Evolutionary conservation across 1,140 invertebrate species (phyloP).

Genomic region (Trichogramma pretiosum): DNA sequence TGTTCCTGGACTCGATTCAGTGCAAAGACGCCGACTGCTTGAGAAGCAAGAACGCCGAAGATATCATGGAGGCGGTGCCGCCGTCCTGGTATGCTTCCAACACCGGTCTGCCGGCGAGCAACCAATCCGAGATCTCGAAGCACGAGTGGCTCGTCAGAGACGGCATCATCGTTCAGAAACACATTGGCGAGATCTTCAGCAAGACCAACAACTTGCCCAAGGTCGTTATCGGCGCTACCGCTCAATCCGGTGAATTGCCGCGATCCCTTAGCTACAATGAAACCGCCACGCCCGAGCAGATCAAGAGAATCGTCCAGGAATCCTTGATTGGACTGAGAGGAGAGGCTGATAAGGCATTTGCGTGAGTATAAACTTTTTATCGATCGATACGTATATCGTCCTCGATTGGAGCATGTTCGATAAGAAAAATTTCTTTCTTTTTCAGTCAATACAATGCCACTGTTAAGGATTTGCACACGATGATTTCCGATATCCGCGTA

Average conservation of each 20-base stretch:
- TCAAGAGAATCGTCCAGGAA: constrained; percentile 53
- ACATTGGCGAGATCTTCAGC: constrained; percentile 54
- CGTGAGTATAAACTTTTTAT: constrained; percentile 5
- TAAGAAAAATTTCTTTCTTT: no score
- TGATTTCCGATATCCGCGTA: constrained; percentile 71
- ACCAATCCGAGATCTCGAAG: constrained; percentile 46
- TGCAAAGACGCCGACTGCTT: constrained; percentile 52
- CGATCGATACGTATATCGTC: no score
- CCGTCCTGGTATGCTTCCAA: constrained; percentile 57
- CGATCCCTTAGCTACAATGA: constrained; percentile 49
- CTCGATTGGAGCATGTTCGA: no score
- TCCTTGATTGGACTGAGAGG: constrained; percentile 50
- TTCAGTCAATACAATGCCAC: constrained; percentile 55
- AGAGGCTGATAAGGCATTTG: background rate
- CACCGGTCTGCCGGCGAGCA: constrained; percentile 50
- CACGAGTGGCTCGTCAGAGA: constrained; percentile 71
- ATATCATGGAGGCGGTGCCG: constrained; percentile 58
- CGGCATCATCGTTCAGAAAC: constrained; percentile 55
- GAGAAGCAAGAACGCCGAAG: constrained; percentile 49
- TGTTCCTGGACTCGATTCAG: constrained; percentile 47
- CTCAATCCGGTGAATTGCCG: constrained; percentile 56
- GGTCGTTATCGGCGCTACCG: constrained; percentile 63
- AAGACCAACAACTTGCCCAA: constrained; percentile 32
- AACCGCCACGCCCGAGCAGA: constrained; percentile 54
- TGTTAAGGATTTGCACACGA: constrained; percentile 55